Base-by-base conservation (phyloP, 1,140 invertebrate species). In the Nephila pilipes region DNA sequence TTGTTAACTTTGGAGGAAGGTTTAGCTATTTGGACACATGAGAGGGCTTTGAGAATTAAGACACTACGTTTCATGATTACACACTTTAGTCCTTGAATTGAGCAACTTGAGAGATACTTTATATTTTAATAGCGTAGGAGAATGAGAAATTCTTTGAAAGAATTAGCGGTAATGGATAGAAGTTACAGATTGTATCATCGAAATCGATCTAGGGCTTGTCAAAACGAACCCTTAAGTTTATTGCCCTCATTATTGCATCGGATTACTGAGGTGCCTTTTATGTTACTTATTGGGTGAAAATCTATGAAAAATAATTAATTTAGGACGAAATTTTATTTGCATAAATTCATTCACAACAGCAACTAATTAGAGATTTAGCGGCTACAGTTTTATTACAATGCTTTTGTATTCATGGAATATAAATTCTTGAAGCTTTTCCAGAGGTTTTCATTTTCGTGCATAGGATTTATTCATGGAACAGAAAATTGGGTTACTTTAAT, bases 51-150 rank as follows among this genome's bases (percentile, higher is more conserved):
- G 14, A 32, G 69, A 75, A 75, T 75, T 75, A 75, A 75, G 69
- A 75, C 69, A 29, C 69, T 0, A 29, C 25, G 18, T 29, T 29
- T 75, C 29, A 16, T 75, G 69, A 75, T 75, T 75, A 75, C 69
- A 36, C 69, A 75, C 69, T 75, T 46, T 75, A 75, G 32, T 36
- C 14, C 32, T 75, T 12, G 32, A 75, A 75, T 75, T 20, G 69
- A 36, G 69, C 69, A 75, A 32, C 69, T 75, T 75, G 69, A 75
- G 69, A 75, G 69, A 75, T 75, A 75, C 32, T 75, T 75, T 75
- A 75, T 75, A 75, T 36, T 75, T 32, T 75, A 75, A 75, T 75
- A 75, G 69, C 29, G 69, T 75, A 36, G 69, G 36, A 75, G 69
- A 75, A 16, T 32, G 32, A 32, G 29, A n/a, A 18, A 75, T 75